Percentiles rank a stretch among this genome's conserved stretches.
phyloP scores from a whole-genome alignment of 2,113 vertebrate genomes.

The Chascanopsetta lugubris region DNA sequence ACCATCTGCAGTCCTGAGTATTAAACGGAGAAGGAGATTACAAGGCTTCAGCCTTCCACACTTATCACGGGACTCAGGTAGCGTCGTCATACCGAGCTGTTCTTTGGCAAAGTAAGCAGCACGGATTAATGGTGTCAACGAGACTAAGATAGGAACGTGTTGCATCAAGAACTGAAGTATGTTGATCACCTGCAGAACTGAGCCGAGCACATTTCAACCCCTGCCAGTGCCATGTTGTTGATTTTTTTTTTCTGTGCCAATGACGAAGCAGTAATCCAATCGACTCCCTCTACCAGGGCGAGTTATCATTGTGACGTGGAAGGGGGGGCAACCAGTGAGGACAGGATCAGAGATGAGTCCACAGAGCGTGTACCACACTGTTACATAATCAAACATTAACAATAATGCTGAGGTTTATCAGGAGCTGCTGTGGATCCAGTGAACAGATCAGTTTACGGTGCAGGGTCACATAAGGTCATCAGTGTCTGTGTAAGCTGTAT shows the following conservation, averaged over 20 bases:
- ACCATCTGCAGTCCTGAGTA: conserved; percentile 32
- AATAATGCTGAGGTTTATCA: conserved; percentile 4
- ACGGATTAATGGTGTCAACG: conserved; percentile 32
- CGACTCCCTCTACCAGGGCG: background rate
- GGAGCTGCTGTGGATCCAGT: background rate
- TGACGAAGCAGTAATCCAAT: conserved; percentile 45
- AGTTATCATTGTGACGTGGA: conserved; percentile 10
- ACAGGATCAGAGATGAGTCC: conserved; percentile 5
- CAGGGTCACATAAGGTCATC: background rate
- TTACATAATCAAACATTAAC: conserved; percentile 23
- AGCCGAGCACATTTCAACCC: conserved; percentile 19
- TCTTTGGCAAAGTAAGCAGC: conserved; percentile 7
- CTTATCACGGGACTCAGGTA: conserved; percentile 46
- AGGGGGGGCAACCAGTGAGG: conserved; percentile 1
- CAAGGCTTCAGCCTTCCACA: conserved; percentile 20
- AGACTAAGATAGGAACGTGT: conserved; percentile 22
- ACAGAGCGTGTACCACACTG: background rate
- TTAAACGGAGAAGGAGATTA: conserved; percentile 60
- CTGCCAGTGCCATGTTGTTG: background rate
- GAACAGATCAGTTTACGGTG: background rate
- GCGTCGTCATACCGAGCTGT: background rate
- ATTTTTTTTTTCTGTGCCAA: too few species aligned
- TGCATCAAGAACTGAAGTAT: background rate
- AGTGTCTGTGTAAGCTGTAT: too few species aligned
- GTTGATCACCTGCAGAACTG: conserved; percentile 2